A percentile compares a stretch with the other conserved stretches of the same genome.
These are phyloP conservation scores for Thysanoteuthis rhombus DNA, from an alignment of 2,888 invertebrate genomes.

Conservation along the genomic window DNA sequence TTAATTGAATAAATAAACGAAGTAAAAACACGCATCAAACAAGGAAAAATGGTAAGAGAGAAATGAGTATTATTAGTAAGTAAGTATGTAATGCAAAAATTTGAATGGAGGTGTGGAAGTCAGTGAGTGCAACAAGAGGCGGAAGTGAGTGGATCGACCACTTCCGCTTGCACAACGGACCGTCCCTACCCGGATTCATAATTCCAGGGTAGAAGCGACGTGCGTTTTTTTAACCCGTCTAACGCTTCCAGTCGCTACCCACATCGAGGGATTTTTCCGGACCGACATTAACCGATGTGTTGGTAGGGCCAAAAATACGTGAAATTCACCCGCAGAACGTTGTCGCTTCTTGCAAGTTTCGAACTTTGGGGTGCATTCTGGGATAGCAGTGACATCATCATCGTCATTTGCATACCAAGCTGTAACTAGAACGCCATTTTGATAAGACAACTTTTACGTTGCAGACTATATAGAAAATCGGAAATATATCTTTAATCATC, in stretches of 20 bases:
- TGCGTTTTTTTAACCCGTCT: neutral
- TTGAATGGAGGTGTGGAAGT: neutral
- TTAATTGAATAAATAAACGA: neutral
- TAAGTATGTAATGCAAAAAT: too few species aligned
- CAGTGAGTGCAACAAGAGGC: conserved; percentile 13
- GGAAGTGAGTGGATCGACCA: neutral
- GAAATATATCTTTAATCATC: conserved; percentile 55
- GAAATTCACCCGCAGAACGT: neutral
- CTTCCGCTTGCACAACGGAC: conserved; percentile 22
- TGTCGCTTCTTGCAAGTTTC: conserved; percentile 26
- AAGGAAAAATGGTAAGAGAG: neutral
- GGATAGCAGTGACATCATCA: conserved; percentile 56
- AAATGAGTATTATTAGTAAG: neutral
- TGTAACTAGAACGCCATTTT: conserved; percentile 58
- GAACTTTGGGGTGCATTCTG: conserved; percentile 46
- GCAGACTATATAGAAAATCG: conserved; percentile 48
- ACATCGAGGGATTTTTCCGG: neutral
- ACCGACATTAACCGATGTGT: neutral
- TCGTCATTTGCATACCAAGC: conserved; percentile 60
- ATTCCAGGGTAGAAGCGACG: conserved; percentile 22
- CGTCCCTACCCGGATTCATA: conserved; percentile 20
- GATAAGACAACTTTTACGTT: conserved; percentile 44
- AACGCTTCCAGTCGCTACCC: conserved; percentile 1
- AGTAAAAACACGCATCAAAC: neutral
- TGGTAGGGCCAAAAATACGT: neutral